Percentiles rank a stretch among this genome's conserved stretches.
Conservation (phyloP, 2,113 vertebrate species). For the Lathamus discolor region DNA sequence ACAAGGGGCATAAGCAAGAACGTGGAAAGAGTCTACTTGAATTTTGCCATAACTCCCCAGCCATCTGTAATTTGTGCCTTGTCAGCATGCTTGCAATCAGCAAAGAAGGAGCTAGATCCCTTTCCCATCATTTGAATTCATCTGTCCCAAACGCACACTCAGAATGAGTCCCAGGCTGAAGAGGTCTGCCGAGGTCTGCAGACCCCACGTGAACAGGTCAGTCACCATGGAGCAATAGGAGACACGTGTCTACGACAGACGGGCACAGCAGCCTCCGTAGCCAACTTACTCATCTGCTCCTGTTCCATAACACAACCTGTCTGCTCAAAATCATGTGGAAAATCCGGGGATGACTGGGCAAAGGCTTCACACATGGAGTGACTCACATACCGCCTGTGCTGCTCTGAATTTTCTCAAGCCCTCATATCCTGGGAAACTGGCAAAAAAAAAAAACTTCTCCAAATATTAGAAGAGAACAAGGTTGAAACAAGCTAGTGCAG, state of each 20-base stretch:
- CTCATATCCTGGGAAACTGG: not conserved
- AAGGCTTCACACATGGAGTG: not conserved
- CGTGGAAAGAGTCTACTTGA: not conserved
- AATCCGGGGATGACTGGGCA: not conserved
- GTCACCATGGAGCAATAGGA: not conserved
- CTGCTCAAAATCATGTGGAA: not conserved
- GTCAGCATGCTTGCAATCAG: not conserved
- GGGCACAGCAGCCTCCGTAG: not conserved
- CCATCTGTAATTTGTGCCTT: not conserved
- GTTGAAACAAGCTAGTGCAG: not conserved
- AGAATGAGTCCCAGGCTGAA: fast-evolving
- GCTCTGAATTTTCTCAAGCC: not conserved
- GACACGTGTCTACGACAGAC: fast-evolving
- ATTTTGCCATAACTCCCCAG: not conserved
- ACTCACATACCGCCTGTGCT: not conserved
- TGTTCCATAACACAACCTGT: not conserved
- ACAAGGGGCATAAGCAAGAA: not conserved
- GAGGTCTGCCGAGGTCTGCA: not conserved
- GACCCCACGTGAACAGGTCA: fast-evolving
- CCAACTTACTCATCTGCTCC: not conserved
- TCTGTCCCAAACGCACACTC: not conserved
- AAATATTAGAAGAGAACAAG: not conserved
- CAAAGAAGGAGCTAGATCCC: not conserved
- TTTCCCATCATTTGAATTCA: not conserved
- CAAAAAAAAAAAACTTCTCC: not conserved